Evolutionary conservation across 2,797 vertebrate species (phyloP).

Genomic region (Huso huso): DNA sequence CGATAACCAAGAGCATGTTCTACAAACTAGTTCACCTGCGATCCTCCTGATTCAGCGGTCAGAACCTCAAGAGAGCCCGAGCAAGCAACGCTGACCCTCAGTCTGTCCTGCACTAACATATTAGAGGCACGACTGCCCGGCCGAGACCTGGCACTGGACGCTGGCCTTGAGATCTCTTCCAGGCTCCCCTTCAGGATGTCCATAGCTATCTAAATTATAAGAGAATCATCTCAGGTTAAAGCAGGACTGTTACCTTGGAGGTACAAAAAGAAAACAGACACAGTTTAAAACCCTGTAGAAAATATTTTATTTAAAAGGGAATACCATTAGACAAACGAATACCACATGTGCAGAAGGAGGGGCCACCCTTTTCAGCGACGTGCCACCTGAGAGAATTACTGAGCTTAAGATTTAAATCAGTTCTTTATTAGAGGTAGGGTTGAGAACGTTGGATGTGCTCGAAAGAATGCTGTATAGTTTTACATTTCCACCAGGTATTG

Average conservation of each 20-base stretch:
- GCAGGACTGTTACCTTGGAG: neutral
- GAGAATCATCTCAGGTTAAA: neutral
- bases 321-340: neutral
- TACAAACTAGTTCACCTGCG: constrained; percentile 49
- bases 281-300: no score
- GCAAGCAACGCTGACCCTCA: constrained; percentile 14
- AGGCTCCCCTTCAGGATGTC: constrained; percentile 63
- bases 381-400: no score
- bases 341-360: no score
- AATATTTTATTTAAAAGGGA: neutral
- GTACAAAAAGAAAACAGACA: neutral
- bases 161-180: constrained; percentile 67
- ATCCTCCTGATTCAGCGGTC: constrained; percentile 44
- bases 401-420: no score
- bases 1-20: neutral
- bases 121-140: constrained; percentile 48
- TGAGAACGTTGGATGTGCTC: no score
- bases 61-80: constrained; percentile 54
- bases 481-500: no score
- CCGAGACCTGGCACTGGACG: constrained; percentile 47
- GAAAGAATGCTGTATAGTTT: no score
- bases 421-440: no score
- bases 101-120: constrained; percentile 28
- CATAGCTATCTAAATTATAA: constrained; percentile 42
- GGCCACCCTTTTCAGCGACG: no score